Conservation (phyloP, 2,797 vertebrate species). For the Microchirus variegatus region DNA sequence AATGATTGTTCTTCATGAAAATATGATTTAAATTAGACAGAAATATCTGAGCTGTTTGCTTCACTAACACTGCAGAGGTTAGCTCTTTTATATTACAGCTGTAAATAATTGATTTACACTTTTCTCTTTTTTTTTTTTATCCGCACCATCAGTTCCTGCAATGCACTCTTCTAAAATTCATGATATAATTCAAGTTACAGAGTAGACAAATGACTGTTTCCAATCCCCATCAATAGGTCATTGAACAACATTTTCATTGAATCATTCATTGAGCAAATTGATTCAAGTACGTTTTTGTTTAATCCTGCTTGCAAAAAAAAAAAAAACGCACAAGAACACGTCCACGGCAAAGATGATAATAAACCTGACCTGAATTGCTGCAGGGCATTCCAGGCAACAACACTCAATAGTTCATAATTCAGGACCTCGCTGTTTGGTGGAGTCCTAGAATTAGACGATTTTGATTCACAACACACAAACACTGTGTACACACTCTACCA, state of each 20-base stretch:
- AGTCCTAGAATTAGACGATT: slow-evolving; percentile 7
- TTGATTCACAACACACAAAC: neutral
- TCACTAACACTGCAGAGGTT: no score
- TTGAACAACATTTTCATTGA: neutral
- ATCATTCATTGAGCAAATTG: neutral
- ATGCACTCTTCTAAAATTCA: no score
- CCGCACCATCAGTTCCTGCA: no score
- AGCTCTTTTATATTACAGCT: no score
- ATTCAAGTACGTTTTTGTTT: neutral
- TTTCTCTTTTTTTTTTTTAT: no score
- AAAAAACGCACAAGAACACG: neutral
- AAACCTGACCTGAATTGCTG: neutral
- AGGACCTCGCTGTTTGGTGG: neutral
- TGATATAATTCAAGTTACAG: neutral
- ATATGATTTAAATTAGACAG: no score
- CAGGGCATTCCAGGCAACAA: slow-evolving; percentile 1
- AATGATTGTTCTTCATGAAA: no score
- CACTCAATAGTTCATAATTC: slow-evolving; percentile 13
- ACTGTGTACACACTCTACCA: neutral
- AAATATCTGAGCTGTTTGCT: no score
- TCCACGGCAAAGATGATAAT: neutral
- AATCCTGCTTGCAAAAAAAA: neutral
- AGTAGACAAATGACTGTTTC: neutral
- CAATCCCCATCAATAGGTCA: neutral
- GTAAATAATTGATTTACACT: no score